These are phyloP conservation scores for Orthosia gracilis DNA, from an alignment of 2,888 invertebrate genomes.

Conservation along the genomic window DNA sequence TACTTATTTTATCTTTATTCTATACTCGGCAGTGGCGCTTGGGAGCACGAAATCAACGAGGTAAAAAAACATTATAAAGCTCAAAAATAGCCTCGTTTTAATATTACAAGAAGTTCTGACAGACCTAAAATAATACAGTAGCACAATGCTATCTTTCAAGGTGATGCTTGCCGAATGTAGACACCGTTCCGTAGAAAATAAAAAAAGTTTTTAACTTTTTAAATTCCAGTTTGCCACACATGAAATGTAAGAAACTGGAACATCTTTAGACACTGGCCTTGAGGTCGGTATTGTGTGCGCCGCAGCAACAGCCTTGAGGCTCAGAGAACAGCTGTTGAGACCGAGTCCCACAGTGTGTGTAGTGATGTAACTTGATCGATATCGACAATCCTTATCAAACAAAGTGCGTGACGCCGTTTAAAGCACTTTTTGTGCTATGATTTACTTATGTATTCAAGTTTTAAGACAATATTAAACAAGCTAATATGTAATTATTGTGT, in stretches of 20 bases:
- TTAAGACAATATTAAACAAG: background rate
- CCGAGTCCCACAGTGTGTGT: slow-evolving; percentile 7
- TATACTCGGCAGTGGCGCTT: no score
- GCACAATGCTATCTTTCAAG: background rate
- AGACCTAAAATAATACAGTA: background rate
- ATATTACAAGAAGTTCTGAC: background rate
- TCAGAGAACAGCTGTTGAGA: slow-evolving; percentile 50
- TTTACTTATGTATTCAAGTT: no score
- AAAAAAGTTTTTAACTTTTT: slow-evolving; percentile 17
- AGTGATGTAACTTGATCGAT: slow-evolving; percentile 57
- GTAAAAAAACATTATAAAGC: background rate
- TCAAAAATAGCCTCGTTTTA: background rate
- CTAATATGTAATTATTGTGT: no score
- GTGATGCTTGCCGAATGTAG: background rate
- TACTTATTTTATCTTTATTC: no score
- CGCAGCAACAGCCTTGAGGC: slow-evolving; percentile 49
- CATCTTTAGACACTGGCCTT: slow-evolving; percentile 60
- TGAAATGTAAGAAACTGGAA: slow-evolving; percentile 49
- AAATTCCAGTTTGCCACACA: slow-evolving; percentile 13
- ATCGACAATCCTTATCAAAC: slow-evolving; percentile 33
- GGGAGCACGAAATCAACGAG: background rate
- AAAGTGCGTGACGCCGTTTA: background rate
- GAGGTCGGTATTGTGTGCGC: slow-evolving; percentile 43
- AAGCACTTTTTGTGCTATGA: background rate
- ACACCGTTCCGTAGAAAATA: background rate